phyloP scores from a whole-genome alignment of 1,140 invertebrate species.

The Drosophila leontia region DNA sequence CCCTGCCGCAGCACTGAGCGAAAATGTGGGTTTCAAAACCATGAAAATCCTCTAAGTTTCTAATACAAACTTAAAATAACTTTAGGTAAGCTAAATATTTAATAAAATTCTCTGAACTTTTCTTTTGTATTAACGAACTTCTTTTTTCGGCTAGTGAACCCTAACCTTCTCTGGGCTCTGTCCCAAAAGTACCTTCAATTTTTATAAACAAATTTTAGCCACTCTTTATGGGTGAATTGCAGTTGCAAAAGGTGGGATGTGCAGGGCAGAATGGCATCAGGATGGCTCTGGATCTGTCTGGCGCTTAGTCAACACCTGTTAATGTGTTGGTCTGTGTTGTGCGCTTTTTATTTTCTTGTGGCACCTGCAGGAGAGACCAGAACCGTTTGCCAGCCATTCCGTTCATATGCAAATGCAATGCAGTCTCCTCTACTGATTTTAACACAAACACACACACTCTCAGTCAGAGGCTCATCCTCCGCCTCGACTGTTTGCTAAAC shows the following conservation, averaged over 20 bases:
- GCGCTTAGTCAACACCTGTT: conserved; percentile 82
- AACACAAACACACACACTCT: not conserved
- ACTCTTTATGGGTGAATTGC: conserved; percentile 36
- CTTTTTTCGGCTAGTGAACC: conserved; percentile 19
- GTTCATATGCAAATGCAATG: conserved; percentile 77
- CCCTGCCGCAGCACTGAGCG: conserved; percentile 24
- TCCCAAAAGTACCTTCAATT: conserved; percentile 68
- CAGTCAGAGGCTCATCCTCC: not conserved
- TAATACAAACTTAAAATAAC: not conserved
- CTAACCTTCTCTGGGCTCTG: conserved; percentile 10
- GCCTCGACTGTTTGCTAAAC: conserved; percentile 61
- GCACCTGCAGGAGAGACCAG: conserved; percentile 23
- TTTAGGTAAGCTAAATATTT: not conserved
- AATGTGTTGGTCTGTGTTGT: conserved; percentile 60
- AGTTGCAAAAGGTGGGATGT: not conserved
- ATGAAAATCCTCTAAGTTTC: rapidly evolving
- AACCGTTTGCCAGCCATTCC: conserved; percentile 15
- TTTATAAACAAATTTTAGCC: conserved; percentile 77
- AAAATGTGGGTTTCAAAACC: not conserved
- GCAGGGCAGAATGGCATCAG: not conserved
- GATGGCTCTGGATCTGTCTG: conserved; percentile 19
- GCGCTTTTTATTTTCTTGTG: conserved; percentile 41
- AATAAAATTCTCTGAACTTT: no score
- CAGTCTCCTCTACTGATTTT: conserved; percentile 35
- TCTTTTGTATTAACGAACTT: no score